phyloP scores from a whole-genome alignment of 2,797 vertebrate species.

The Cirrhinus mrigala region DNA sequence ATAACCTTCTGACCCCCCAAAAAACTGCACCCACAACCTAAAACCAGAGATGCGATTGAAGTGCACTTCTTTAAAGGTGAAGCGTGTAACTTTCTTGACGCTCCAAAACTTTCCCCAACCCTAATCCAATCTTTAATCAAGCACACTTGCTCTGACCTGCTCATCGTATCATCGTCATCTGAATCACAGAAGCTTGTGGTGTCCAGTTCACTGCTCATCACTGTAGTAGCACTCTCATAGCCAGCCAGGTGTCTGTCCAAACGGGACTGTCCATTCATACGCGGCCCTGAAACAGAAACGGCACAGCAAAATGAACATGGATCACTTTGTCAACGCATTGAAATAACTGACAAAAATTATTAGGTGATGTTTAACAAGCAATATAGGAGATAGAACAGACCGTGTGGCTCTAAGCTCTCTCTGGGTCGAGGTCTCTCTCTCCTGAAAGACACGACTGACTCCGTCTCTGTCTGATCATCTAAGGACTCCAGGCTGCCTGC shows the following conservation, averaged over 20 bases:
- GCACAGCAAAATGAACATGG: background rate
- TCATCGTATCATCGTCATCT: constrained; percentile 91
- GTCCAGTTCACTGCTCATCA: constrained; percentile 93
- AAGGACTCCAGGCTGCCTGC: constrained; percentile 89
- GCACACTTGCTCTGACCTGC: constrained; percentile 77
- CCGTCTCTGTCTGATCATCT: constrained; percentile 90
- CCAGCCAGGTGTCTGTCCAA: constrained; percentile 90
- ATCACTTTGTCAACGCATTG: background rate
- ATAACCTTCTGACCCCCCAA: background rate
- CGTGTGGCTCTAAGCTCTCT: constrained; percentile 85
- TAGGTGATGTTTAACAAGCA: background rate
- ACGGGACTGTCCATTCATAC: constrained; percentile 84
- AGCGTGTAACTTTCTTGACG: background rate
- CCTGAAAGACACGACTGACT: constrained; percentile 89
- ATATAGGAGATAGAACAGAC: constrained; percentile 59
- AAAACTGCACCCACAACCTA: background rate
- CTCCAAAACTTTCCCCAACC: background rate
- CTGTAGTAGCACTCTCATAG: constrained; percentile 90
- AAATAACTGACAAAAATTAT: background rate
- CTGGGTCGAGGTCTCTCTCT: constrained; percentile 87
- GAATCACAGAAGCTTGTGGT: constrained; percentile 92
- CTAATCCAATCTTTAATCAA: background rate
- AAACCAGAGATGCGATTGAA: background rate
- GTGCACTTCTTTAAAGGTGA: background rate
- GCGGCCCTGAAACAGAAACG: constrained; percentile 72